Conservation (phyloP, 2,888 invertebrate species). For the Pandemis cinnamomeana region DNA sequence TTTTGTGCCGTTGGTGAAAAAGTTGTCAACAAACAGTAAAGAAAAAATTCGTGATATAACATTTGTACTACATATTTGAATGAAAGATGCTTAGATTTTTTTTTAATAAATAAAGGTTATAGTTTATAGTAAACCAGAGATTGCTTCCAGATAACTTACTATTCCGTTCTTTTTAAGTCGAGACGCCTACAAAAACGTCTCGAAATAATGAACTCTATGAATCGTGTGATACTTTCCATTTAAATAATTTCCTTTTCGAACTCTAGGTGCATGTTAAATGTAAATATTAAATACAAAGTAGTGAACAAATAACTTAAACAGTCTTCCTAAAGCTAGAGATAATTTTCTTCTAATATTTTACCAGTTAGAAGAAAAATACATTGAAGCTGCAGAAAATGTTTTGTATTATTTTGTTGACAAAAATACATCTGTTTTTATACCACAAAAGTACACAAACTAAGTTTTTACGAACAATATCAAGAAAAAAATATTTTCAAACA, state of each 20-base stretch:
- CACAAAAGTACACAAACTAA: not conserved
- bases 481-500: not conserved
- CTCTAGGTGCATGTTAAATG: not conserved
- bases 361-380: not conserved
- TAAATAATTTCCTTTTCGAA: not conserved
- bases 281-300: constrained; percentile 14
- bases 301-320: constrained; percentile 17
- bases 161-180: no score
- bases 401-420: not conserved
- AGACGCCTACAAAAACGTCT: no score
- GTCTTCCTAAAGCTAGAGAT: constrained; percentile 22
- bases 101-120: no score
- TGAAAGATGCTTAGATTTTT: no score
- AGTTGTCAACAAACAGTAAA: no score
- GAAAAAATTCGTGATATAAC: no score
- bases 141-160: no score
- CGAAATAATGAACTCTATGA: no score
- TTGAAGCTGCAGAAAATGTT: not conserved
- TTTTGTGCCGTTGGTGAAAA: not conserved
- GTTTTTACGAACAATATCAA: not conserved
- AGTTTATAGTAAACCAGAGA: no score
- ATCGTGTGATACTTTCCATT: no score
- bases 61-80: no score
- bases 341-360: not conserved
- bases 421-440: not conserved